These are phyloP conservation scores for Sarcophaga rosellei DNA, from an alignment of 2,888 invertebrate genomes.

Conservation along the genomic window DNA sequence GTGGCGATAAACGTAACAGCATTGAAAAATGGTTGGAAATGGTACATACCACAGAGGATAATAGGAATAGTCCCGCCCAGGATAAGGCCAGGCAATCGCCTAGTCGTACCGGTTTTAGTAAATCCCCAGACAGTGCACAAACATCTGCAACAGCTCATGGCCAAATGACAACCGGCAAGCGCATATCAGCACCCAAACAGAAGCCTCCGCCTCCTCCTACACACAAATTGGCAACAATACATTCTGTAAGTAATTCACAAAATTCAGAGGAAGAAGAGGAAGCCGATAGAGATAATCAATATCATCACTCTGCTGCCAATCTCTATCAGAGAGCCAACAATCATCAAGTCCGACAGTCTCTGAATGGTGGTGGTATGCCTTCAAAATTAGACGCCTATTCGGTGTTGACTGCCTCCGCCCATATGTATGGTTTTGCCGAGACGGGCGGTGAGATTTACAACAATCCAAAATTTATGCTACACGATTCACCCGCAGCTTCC, in stretches of 20 bases:
- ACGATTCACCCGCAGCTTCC: slow-evolving; percentile 78
- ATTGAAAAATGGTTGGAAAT: slow-evolving; percentile 90
- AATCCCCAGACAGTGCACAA: slow-evolving; percentile 1
- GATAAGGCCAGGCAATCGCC: slow-evolving; percentile 39
- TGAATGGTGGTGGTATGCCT: slow-evolving; percentile 29
- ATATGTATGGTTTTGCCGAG: slow-evolving; percentile 77
- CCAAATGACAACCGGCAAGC: slow-evolving; percentile 8
- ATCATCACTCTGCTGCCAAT: neutral
- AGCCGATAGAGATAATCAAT: neutral
- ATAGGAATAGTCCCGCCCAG: neutral
- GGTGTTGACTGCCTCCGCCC: slow-evolving; percentile 73
- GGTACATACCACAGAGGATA: slow-evolving; percentile 82
- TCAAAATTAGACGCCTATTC: slow-evolving; percentile 73
- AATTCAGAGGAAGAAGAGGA: neutral
- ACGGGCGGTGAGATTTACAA: slow-evolving; percentile 79
- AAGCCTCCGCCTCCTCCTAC: slow-evolving; percentile 78
- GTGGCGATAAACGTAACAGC: slow-evolving; percentile 88
- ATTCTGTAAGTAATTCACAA: neutral
- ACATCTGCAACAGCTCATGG: neutral
- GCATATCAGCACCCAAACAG: slow-evolving; percentile 76
- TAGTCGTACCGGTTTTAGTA: neutral
- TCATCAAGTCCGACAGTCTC: neutral
- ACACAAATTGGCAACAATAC: slow-evolving; percentile 8
- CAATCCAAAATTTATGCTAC: slow-evolving; percentile 80
- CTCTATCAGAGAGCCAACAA: slow-evolving; percentile 19